Evolutionary conservation across 35 echinoderm and acorn worm species (phyloP).

Genomic region (Ophioderma brevispina): DNA sequence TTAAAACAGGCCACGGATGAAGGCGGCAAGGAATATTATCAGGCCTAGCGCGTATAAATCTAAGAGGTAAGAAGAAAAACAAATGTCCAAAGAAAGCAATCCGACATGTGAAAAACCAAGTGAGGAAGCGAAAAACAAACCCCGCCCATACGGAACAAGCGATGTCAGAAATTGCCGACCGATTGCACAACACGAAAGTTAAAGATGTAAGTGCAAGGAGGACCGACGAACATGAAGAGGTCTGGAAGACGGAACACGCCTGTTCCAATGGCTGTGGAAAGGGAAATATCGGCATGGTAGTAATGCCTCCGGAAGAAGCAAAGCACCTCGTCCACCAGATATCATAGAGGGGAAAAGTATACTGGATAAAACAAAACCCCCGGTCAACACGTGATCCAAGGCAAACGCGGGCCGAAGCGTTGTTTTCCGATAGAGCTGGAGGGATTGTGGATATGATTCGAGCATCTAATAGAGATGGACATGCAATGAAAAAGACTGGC

Average conservation of each 20-base stretch:
- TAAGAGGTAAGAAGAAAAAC: too few relatives aligned
- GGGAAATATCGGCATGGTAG: background rate
- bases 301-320: background rate
- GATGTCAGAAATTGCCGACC: background rate
- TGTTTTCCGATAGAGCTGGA: background rate
- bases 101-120: too few relatives aligned
- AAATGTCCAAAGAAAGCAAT: too few relatives aligned
- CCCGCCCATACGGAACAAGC: too few relatives aligned
- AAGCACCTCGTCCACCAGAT: background rate
- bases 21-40: too few relatives aligned
- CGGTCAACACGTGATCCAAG: background rate
- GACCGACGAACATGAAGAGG: background rate
- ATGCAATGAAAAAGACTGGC: background rate
- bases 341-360: background rate
- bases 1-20: too few relatives aligned
- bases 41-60: too few relatives aligned
- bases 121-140: too few relatives aligned
- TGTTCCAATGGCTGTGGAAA: background rate
- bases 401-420: background rate
- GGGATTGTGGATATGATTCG: background rate
- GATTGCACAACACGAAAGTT: background rate
- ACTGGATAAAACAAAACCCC: background rate
- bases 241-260: background rate
- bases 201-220: background rate
- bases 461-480: background rate